Evolutionary conservation across 2,797 vertebrate genomes (phyloP).

Genomic region (Pampus argenteus): DNA sequence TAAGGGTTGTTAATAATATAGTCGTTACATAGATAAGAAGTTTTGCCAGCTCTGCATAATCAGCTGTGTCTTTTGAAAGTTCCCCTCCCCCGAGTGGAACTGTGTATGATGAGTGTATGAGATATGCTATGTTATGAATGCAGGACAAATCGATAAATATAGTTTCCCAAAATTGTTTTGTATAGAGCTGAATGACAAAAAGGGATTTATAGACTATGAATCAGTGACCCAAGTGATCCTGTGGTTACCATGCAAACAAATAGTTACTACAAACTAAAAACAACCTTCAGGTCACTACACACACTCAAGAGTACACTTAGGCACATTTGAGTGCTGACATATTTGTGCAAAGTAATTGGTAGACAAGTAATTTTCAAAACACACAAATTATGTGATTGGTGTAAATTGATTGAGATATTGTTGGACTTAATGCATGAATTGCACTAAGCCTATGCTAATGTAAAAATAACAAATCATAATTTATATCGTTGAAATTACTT

Average conservation of each 20-base stretch:
- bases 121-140: neutral
- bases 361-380: neutral
- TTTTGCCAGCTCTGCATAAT: constrained; percentile 1
- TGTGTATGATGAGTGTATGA: neutral
- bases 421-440: neutral
- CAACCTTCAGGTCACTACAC: no score
- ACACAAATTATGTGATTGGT: neutral
- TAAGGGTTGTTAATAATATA: constrained; percentile 5
- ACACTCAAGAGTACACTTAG: no score
- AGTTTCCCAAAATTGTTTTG: neutral
- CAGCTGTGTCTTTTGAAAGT: neutral
- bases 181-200: neutral
- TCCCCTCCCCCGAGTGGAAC: neutral
- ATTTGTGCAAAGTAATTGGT: no score
- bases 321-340: no score
- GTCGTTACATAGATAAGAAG: neutral
- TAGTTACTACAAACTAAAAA: neutral
- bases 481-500: neutral
- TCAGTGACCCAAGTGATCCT: neutral
- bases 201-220: neutral
- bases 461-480: neutral
- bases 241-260: neutral
- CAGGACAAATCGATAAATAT: neutral
- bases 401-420: neutral
- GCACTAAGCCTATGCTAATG: neutral